Percentiles rank a stretch among this genome's conserved stretches.
These are phyloP conservation scores for Anagrus nilaparvatae DNA, from an alignment of 1,140 invertebrate genomes.

Conservation along the genomic window DNA sequence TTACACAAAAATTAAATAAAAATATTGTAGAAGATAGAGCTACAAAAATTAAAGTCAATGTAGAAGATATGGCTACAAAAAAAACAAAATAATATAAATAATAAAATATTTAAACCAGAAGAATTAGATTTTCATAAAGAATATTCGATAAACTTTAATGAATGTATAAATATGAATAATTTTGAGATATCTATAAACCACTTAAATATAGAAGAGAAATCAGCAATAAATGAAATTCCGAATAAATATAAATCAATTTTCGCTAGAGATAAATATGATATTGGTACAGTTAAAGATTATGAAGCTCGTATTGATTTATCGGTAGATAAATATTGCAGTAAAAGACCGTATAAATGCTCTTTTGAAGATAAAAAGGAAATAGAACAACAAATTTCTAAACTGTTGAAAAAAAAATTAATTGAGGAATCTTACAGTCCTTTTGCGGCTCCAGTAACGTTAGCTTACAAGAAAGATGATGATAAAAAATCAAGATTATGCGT, in stretches of 20 bases:
- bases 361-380: conserved; percentile 2
- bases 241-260: conserved; percentile 13
- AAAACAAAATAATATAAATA: too few species aligned
- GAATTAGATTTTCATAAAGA: too few species aligned
- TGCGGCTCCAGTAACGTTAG: not conserved
- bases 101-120: too few species aligned
- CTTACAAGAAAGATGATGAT: not conserved
- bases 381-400: conserved; percentile 2
- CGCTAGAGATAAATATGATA: conserved; percentile 16
- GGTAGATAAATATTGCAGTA: conserved; percentile 3
- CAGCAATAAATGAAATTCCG: conserved; percentile 7
- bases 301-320: conserved; percentile 5
- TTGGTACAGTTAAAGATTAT: conserved; percentile 12
- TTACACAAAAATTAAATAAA: too few species aligned
- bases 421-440: conserved; percentile 2
- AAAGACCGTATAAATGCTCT: not conserved
- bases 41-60: too few species aligned
- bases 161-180: too few species aligned
- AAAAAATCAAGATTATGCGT: conserved; percentile 3
- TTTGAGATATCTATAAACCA: too few species aligned
- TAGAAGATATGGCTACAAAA: too few species aligned
- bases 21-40: too few species aligned
- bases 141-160: too few species aligned
- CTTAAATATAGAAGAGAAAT: too few species aligned
- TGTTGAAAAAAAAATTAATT: not conserved